Evolutionary conservation across 2,113 vertebrate species (phyloP), one percentile per base, ranked within the genome.

Genomic region (Turnix velox): DNA sequence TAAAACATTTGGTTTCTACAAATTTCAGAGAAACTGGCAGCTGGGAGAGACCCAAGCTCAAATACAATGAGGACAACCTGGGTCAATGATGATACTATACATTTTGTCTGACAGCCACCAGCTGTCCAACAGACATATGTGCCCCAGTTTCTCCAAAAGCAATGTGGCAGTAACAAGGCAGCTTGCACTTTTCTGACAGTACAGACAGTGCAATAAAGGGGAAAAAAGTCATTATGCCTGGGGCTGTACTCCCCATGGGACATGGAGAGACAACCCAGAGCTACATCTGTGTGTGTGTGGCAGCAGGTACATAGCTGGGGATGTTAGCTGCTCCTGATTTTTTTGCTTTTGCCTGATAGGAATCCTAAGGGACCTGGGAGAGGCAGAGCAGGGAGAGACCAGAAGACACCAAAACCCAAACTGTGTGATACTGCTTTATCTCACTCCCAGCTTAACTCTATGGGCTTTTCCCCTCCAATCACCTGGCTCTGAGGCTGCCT

Each of bases 91-190:
- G 55, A 37, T 48, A 37, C 54, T 74, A 52, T 6, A 12, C 65
- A 27, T 81, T 48, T 33, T 27, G 39, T 69, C 28, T 86, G 90
- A 91, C 77, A 91, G 93, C 8, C 1, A 61, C 45, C 79, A 86
- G 62, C 92, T 92, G 92, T 62, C 76, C 84, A 59, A 27, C 48
- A 51, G 71, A 33, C n/a, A 51, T 61, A 14, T 5, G 30, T 88
- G 84, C 54, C 90, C 87, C 87, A 76, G 72, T 83, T 95, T 91
- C 67, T 73, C 14, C 79, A 59, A 48, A 68, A 90, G 63, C 63
- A 86, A 48, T 63, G 76, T 72, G 67, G 79, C 63, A 57, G 2
- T 35, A 20, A 42, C 5, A 65, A 73, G 67, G 17, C 37, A 86
- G 63, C 42, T 88, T 69, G 16, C 63, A 25, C 76, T 61, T 24